A percentile compares a stretch with the other conserved stretches of the same genome.
These are phyloP conservation scores for Drosophila stalkeri DNA, from an alignment of 2,888 invertebrate species.

Conservation along the genomic window DNA sequence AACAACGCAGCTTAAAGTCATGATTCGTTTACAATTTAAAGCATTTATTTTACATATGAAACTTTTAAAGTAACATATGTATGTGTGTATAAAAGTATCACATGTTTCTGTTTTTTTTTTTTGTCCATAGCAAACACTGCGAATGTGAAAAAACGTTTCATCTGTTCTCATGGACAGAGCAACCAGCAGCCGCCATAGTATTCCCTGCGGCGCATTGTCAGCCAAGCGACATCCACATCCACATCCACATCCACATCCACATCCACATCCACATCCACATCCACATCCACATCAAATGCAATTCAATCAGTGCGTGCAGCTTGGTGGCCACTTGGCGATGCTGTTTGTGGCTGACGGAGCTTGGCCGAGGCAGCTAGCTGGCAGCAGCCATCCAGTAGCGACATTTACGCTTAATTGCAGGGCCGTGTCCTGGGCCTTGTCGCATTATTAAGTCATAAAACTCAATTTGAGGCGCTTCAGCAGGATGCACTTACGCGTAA, in stretches of 20 bases:
- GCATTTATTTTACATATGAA: background rate
- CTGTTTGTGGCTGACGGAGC: constrained; percentile 59
- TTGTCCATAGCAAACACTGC: constrained; percentile 47
- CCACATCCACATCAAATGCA: constrained; percentile 56
- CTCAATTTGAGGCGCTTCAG: constrained; percentile 66
- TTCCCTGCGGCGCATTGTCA: constrained; percentile 22
- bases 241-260: constrained; percentile 33
- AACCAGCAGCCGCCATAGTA: constrained; percentile 13
- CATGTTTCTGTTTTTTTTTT: background rate
- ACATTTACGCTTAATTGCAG: constrained; percentile 43
- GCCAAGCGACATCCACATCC: constrained; percentile 23
- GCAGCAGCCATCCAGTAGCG: constrained; percentile 20
- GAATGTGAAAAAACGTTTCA: constrained; percentile 52
- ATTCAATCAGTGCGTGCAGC: constrained; percentile 74
- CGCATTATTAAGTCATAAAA: constrained; percentile 73
- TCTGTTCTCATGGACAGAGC: constrained; percentile 19
- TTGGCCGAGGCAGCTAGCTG: background rate
- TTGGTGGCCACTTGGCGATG: constrained; percentile 68
- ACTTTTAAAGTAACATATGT: background rate
- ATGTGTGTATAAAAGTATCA: background rate
- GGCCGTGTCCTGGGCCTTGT: constrained; percentile 7
- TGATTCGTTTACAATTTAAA: background rate
- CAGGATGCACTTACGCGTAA: constrained; percentile 64
- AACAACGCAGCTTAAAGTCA: background rate
- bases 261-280: constrained; percentile 15